Evolutionary conservation across 2,113 vertebrate species (phyloP), one percentile per base, ranked within the genome.

Genomic region (Condylura cristata): DNA sequence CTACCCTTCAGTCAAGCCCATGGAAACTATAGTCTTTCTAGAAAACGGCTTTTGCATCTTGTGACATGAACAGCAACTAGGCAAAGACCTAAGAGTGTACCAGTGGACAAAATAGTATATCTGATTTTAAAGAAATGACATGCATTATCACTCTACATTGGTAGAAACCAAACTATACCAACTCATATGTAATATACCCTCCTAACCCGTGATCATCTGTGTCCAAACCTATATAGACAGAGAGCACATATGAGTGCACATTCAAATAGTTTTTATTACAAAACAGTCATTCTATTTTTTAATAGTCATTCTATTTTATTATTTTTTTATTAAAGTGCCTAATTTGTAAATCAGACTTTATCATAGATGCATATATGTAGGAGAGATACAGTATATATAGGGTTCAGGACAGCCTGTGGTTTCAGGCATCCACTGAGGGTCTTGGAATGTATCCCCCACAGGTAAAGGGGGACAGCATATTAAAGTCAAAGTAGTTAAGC

Each of bases 401-500:
- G 58, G 24, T 60, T 60, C 26, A 60, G 22, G 13, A 60, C 8
- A 28, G 22, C 28, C 58, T 60, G 24, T 60, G 24, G 32, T 66
- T 66, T 66, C 30, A n/a, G 30, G 63, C 12, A 34, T 66, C 32
- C 30, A 66, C 63, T 60, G 14, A 17, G 63, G 63, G 61, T n/a
- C 61, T 65, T 65, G 10, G 61, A 65, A 65, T 24, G 28, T 65
- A n/a, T 65, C 30, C 28, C 13, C 61, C 61, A 65, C n/a, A 24
- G 61, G n/a, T 30, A 65, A 65, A 11, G 30, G 61, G 58, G 58
- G 11, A 28, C 24, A n/a, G 28, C 28, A 93, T 44, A 46, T 86
- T 82, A 87, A 32, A 37, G 58, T 81, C 24, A 84, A 88, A 95
- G 56, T 28, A 20, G 71, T 95, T 85, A 72, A 88, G 28, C 28